Evolutionary conservation across 2,888 invertebrate species (phyloP).

Genomic region (Allolobophora icterica): DNA sequence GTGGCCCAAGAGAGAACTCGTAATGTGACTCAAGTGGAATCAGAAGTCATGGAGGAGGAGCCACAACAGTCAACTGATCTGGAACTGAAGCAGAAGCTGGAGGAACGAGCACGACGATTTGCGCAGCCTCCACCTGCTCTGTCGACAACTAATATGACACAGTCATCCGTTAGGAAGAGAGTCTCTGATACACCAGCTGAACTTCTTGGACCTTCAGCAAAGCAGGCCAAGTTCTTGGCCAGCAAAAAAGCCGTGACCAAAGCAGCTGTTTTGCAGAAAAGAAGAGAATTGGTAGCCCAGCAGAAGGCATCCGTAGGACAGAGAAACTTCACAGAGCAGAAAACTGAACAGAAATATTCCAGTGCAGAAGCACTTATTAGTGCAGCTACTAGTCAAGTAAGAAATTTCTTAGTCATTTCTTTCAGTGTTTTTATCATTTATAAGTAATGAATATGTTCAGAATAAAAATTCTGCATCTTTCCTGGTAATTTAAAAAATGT

Average conservation of each 20-base stretch:
- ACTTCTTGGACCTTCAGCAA: background rate
- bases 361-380: background rate
- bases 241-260: background rate
- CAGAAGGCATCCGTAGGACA: background rate
- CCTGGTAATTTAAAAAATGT: background rate
- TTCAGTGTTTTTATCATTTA: background rate
- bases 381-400: conserved; percentile 10
- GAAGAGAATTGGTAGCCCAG: background rate
- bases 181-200: background rate
- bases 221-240: background rate
- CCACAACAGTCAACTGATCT: background rate
- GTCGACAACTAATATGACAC: background rate
- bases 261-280: conserved; percentile 4
- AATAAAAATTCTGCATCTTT: background rate
- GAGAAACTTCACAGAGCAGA: background rate
- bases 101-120: conserved; percentile 26
- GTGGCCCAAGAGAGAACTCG: background rate
- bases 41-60: background rate
- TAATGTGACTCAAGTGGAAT: background rate
- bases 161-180: background rate
- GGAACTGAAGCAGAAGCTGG: conserved; percentile 21
- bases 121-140: conserved; percentile 12
- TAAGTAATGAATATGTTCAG: background rate
- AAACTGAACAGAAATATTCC: background rate
- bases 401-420: background rate